phyloP scores from a whole-genome alignment of 2,888 invertebrate genomes.

The Metallyticus violacea region DNA sequence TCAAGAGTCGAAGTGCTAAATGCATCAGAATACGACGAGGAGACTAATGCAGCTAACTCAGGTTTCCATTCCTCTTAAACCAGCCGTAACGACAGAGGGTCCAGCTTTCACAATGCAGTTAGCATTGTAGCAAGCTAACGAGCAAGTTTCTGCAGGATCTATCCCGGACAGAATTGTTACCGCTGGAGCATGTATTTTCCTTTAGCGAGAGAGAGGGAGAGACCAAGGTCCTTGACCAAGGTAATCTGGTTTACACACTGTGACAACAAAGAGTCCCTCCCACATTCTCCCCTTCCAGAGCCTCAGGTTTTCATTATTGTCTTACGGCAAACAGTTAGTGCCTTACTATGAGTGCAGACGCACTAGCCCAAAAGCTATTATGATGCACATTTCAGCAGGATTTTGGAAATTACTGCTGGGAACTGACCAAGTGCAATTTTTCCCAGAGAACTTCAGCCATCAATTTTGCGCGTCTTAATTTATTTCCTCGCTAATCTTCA shows the following conservation, averaged over 20 bases:
- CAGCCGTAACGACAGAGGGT: background rate
- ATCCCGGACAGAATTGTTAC: background rate
- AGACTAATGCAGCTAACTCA: too few species aligned
- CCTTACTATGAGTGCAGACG: background rate
- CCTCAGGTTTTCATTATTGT: background rate
- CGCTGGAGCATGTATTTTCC: too few species aligned
- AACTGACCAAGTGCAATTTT: background rate
- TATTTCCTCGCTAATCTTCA: too few species aligned
- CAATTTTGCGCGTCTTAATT: background rate
- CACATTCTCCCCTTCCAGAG: background rate
- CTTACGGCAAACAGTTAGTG: background rate
- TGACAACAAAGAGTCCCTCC: background rate
- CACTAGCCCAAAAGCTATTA: background rate
- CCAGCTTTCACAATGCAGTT: background rate
- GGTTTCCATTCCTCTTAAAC: too few species aligned
- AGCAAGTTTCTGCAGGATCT: background rate
- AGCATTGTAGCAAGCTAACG: background rate
- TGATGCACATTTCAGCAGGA: background rate
- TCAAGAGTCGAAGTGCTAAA: too few species aligned
- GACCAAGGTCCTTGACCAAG: background rate
- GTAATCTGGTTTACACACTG: background rate
- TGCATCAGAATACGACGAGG: too few species aligned
- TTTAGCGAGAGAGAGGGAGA: background rate
- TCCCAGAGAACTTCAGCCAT: background rate
- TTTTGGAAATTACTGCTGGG: background rate